These are phyloP conservation scores for Cephus spinipes DNA, from an alignment of 2,888 invertebrate genomes.

Conservation along the genomic window DNA sequence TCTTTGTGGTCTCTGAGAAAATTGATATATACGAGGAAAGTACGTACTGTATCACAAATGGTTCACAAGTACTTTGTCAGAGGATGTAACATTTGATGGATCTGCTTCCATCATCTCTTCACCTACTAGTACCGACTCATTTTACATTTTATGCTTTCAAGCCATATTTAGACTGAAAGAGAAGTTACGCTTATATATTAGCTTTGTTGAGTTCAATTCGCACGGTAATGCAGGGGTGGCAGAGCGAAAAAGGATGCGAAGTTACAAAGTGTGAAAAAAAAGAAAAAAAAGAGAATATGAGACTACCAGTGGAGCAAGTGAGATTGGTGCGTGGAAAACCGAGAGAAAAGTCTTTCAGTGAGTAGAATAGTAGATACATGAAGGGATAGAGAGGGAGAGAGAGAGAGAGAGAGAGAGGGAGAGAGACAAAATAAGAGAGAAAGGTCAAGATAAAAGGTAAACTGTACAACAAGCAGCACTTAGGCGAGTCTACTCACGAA, in stretches of 20 bases:
- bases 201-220: slow-evolving; percentile 32
- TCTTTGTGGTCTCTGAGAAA: background rate
- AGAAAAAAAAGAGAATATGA: slow-evolving; percentile 6
- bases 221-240: background rate
- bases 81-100: background rate
- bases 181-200: slow-evolving; percentile 36
- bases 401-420: background rate
- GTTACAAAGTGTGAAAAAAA: background rate
- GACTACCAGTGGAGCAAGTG: background rate
- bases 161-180: slow-evolving; percentile 1
- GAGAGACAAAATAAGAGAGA: slow-evolving; percentile 14
- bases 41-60: background rate
- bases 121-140: background rate
- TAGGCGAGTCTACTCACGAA: slow-evolving; percentile 30
- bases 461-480: slow-evolving; percentile 46
- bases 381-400: slow-evolving; percentile 11
- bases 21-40: background rate
- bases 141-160: background rate
- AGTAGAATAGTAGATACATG: background rate
- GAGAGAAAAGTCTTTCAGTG: background rate
- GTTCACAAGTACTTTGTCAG: background rate
- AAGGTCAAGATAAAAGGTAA: slow-evolving; percentile 38
- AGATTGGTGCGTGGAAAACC: background rate
- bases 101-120: background rate
- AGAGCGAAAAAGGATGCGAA: background rate